These are phyloP conservation scores for Thereva unica DNA, from an alignment of 2,888 invertebrate genomes.

Conservation along the genomic window DNA sequence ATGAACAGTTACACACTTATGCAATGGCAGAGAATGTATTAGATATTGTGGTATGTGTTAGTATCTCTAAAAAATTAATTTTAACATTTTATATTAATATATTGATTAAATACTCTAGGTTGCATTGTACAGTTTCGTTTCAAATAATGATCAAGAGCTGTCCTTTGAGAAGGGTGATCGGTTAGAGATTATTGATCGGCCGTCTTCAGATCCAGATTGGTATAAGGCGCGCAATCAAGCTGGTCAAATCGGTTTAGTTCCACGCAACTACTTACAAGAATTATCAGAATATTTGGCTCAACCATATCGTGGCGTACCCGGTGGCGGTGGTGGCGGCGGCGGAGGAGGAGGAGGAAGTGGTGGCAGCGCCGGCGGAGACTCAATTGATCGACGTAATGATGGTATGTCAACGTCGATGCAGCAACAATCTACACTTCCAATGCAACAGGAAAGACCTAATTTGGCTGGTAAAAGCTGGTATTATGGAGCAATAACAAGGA, in stretches of 20 bases:
- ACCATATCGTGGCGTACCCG: slow-evolving; percentile 69
- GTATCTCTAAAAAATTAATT: slow-evolving; percentile 5
- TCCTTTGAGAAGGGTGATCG: slow-evolving; percentile 97
- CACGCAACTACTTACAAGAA: slow-evolving; percentile 92
- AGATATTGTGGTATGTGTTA: slow-evolving; percentile 77
- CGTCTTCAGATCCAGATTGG: slow-evolving; percentile 98
- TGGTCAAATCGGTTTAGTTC: slow-evolving; percentile 93
- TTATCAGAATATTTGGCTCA: slow-evolving; percentile 86
- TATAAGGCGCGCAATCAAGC: slow-evolving; percentile 89
- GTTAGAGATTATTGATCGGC: slow-evolving; percentile 93
- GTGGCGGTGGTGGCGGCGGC: slow-evolving; percentile 56
- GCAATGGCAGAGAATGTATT: slow-evolving; percentile 95
- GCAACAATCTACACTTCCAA: slow-evolving; percentile 50
- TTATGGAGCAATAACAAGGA: slow-evolving; percentile 93
- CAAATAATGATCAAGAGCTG: slow-evolving; percentile 93
- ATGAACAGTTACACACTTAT: slow-evolving; percentile 87
- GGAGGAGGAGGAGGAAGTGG: slow-evolving; percentile 55
- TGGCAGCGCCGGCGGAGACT: slow-evolving; percentile 60
- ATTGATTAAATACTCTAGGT: slow-evolving; percentile 59
- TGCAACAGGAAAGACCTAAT: slow-evolving; percentile 67
- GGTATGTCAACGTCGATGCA: slow-evolving; percentile 47
- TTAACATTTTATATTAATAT: not conserved
- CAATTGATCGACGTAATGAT: slow-evolving; percentile 60
- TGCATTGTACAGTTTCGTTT: slow-evolving; percentile 90
- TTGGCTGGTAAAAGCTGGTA: slow-evolving; percentile 91